A percentile compares a stretch with the other conserved stretches of the same genome.
phyloP scores from a whole-genome alignment of 2,797 vertebrate species.

The Pseudochaenichthys georgianus region DNA sequence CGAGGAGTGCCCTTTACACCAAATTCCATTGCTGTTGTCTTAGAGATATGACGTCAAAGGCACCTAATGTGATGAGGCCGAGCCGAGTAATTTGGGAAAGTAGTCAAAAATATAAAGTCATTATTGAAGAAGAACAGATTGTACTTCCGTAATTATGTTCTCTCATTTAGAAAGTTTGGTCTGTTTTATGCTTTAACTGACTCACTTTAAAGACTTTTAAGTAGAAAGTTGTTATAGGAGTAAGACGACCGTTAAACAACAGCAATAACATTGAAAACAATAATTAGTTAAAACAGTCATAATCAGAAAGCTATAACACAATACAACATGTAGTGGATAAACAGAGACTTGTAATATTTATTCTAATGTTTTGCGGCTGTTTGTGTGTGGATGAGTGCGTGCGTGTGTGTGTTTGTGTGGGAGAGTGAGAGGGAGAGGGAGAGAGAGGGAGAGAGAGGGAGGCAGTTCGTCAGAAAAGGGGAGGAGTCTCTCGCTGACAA shows the following conservation, averaged over 20 bases:
- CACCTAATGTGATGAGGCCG: slow-evolving; percentile 68
- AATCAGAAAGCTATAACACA: background rate
- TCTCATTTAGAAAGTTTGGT: background rate
- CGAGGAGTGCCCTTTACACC: slow-evolving; percentile 50
- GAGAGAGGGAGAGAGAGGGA: slow-evolving; percentile 50
- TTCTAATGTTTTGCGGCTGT: slow-evolving; percentile 33
- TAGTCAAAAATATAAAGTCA: slow-evolving; percentile 18
- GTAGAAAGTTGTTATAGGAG: background rate
- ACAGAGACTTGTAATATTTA: background rate
- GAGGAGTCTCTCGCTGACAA: slow-evolving; percentile 86
- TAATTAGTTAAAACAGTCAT: no score
- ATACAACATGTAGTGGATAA: no score
- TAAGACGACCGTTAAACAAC: background rate
- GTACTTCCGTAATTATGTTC: no score
- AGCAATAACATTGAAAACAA: background rate
- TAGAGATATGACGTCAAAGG: slow-evolving; percentile 82
- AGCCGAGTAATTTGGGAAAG: slow-evolving; percentile 39
- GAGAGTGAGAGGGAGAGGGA: slow-evolving; percentile 7
- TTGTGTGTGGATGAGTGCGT: background rate
- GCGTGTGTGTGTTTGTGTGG: background rate
- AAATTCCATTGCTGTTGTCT: slow-evolving; percentile 79
- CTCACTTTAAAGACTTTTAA: background rate
- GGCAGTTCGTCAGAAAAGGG: slow-evolving; percentile 78
- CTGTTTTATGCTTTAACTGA: background rate
- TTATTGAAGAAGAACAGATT: background rate